Base-by-base conservation (phyloP, 2,797 vertebrate genomes). In the Melanotaenia boesemani region DNA sequence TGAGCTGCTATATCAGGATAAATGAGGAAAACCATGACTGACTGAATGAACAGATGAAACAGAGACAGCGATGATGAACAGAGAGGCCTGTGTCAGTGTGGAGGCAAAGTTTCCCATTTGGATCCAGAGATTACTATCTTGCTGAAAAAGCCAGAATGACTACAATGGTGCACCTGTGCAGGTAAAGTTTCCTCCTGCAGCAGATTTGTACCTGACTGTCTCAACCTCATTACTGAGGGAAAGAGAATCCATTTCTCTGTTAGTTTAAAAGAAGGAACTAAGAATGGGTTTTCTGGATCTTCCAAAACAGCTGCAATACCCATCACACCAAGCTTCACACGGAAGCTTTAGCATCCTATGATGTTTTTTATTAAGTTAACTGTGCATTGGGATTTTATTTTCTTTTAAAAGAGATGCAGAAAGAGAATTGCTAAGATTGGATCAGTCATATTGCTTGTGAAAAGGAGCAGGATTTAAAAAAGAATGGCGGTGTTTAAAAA, bases 91-190 rank as follows among this genome's bases (percentile, higher is more conserved):
- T 90, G 83, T 88, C 22, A 18, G 61, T 0, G 30, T 18, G 63
- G 64, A 77, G 63, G 68, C 61, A 81, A 58, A 64, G 67, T 84
- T 80, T 74, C 80, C 72, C 4, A 28, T 82, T 54, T 57, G 39
- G 64, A 10, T 70, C 48, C 79, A 74, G 67, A 82, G 85, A 91
- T 93, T 63, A 52, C 54, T 80, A 85, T 93, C 87, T 75, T 30
- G 55, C 30, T 67, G 78, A 84, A 77, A 86, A 81, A 61, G 59
- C 37, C 28, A 57, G 30, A 70, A 70, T 60, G 26, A 82, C 60
- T 59, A 93, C 86, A 88, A 87, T 85, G 72, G 81, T 46, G 52
- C 67, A 86, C 85, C 87, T 92, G 85, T 90, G 68, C 77, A 82
- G 75, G 67, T 82, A 65, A 73, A 70, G 20, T 36, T 52, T 44